A percentile compares a stretch with the other conserved stretches of the same genome.
Conservation (phyloP, 1,140 invertebrate species). For the Dendroctonus ponderosae region DNA sequence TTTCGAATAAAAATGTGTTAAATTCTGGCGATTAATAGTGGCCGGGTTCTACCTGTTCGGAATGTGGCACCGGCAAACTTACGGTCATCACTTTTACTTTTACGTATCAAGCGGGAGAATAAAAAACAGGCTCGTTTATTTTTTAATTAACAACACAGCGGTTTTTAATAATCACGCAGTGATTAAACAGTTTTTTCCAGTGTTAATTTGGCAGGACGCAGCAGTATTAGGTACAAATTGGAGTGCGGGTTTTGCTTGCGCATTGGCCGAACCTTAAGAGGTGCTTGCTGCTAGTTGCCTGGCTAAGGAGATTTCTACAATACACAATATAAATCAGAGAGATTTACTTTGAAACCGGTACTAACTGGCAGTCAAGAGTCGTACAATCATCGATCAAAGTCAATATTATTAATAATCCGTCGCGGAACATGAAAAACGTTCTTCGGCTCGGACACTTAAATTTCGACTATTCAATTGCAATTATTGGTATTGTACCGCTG, state of each 20-base stretch:
- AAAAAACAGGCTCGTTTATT: slow-evolving; percentile 22
- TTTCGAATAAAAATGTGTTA: slow-evolving; percentile 33
- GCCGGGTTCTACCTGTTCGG: slow-evolving; percentile 25
- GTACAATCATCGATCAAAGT: slow-evolving; percentile 47
- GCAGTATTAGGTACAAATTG: too few relatives aligned
- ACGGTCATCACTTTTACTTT: slow-evolving; percentile 32
- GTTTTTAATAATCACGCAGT: slow-evolving; percentile 26
- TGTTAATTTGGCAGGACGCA: slow-evolving; percentile 2
- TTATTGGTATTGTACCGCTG: slow-evolving; percentile 34
- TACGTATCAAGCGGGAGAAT: slow-evolving; percentile 17
- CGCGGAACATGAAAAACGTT: slow-evolving; percentile 36
- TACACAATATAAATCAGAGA: slow-evolving; percentile 20
- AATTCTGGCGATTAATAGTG: slow-evolving; percentile 32
- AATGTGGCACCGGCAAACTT: slow-evolving; percentile 19
- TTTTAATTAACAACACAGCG: slow-evolving; percentile 28
- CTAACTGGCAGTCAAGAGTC: slow-evolving; percentile 38
- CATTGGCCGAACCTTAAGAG: too few relatives aligned
- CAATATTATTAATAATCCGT: slow-evolving; percentile 49
- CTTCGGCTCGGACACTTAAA: slow-evolving; percentile 27
- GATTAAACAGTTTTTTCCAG: slow-evolving; percentile 26
- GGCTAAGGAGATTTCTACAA: neutral
- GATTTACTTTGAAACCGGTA: slow-evolving; percentile 24
- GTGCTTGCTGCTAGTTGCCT: too few relatives aligned
- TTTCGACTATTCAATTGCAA: slow-evolving; percentile 38
- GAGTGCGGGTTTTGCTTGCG: too few relatives aligned